Evolutionary conservation across 2,888 invertebrate species (phyloP).

Genomic region (Epinotia nisella): DNA sequence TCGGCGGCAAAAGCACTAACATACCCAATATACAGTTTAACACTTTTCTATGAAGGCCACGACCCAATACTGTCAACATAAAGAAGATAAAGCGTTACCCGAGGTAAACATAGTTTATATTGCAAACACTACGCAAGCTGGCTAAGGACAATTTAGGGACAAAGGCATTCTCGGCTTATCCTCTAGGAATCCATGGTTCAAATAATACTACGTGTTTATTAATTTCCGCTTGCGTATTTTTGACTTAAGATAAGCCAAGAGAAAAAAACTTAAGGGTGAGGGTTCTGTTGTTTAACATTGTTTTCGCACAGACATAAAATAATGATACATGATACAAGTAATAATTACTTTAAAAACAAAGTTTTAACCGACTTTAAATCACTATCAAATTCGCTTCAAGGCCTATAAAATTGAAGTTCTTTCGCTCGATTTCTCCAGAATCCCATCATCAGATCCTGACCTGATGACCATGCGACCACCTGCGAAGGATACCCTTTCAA

Average conservation of each 20-base stretch:
- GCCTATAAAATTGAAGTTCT: too few relatives aligned
- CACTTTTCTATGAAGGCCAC: constrained; percentile 6
- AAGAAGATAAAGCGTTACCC: constrained; percentile 30
- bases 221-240: neutral
- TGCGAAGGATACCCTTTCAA: too few relatives aligned
- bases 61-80: constrained; percentile 23
- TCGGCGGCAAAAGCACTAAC: neutral
- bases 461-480: too few relatives aligned
- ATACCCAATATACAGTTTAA: constrained; percentile 9
- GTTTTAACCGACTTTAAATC: too few relatives aligned
- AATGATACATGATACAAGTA: too few relatives aligned
- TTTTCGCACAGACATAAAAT: neutral
- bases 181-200: neutral
- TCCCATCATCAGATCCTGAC: too few relatives aligned
- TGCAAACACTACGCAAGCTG: constrained; percentile 25
- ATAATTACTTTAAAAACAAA: too few relatives aligned
- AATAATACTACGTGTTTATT: neutral
- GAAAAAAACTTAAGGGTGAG: neutral
- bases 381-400: too few relatives aligned
- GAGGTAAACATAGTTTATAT: constrained; percentile 30
- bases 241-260: neutral
- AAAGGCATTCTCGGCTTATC: constrained; percentile 6
- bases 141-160: constrained; percentile 2
- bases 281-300: neutral
- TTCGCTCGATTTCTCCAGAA: too few relatives aligned